These are phyloP conservation scores for Sebastes elongatus DNA, from an alignment of 2,797 vertebrate species.

Conservation along the genomic window DNA sequence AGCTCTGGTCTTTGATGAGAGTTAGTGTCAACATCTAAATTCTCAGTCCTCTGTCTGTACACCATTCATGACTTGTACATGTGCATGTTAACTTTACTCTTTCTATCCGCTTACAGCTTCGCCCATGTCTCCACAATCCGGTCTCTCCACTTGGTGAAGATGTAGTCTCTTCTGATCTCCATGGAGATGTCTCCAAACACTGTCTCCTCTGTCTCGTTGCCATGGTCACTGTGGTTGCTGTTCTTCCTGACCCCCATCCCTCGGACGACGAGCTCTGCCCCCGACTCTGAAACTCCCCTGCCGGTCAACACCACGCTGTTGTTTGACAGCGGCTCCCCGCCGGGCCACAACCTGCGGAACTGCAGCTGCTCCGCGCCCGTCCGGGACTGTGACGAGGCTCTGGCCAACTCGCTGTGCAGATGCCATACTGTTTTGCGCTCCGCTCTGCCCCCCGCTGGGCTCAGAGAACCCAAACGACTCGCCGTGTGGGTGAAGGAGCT, in stretches of 20 bases:
- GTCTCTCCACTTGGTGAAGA: conserved; percentile 50
- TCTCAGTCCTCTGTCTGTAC: not conserved
- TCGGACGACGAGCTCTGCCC: not conserved
- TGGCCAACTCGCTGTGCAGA: conserved; percentile 71
- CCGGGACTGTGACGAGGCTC: conserved; percentile 63
- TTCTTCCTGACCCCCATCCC: conserved; percentile 35
- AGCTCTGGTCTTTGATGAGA: not conserved
- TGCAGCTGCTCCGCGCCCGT: conserved; percentile 69
- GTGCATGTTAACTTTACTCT: not conserved
- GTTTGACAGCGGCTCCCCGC: conserved; percentile 56
- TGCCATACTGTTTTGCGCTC: conserved; percentile 64
- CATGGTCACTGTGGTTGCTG: conserved; percentile 55
- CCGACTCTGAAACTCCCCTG: not conserved
- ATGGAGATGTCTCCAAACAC: conserved; percentile 66
- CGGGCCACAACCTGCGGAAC: conserved; percentile 63
- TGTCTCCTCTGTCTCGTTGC: conserved; percentile 39
- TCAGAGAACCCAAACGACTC: conserved; percentile 34
- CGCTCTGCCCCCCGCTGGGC: conserved; percentile 43
- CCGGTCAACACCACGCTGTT: conserved; percentile 64
- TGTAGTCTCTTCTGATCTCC: conserved; percentile 51
- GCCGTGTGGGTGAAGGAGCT: conserved; percentile 68
- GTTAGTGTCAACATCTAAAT: not conserved
- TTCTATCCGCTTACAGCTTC: conserved; percentile 23
- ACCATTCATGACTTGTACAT: not conserved
- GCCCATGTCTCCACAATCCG: not conserved